Evolutionary conservation across 1,140 invertebrate genomes (phyloP).

Genomic region (Eriocheir sinensis): DNA sequence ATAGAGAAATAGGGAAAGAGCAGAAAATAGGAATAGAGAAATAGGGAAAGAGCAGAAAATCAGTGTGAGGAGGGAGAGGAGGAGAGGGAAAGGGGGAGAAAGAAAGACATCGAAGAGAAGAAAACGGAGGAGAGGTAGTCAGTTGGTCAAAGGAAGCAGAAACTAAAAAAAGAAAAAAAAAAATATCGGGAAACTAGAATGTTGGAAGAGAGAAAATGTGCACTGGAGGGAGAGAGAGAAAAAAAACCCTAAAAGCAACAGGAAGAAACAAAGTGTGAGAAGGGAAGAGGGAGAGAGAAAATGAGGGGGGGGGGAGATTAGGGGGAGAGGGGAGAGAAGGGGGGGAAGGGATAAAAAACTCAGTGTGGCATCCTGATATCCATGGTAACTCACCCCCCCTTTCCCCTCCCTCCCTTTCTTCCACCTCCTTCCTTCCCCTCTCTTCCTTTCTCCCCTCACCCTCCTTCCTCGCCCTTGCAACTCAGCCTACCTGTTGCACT

Average conservation of each 20-base stretch:
- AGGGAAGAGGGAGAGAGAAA: too few relatives aligned
- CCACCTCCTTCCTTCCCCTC: too few relatives aligned
- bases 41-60: neutral
- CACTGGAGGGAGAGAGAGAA: neutral
- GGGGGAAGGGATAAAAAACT: too few relatives aligned
- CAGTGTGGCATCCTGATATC: too few relatives aligned
- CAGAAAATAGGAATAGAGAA: neutral
- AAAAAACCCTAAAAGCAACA: neutral
- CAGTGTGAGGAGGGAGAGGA: neutral
- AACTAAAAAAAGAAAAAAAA: neutral
- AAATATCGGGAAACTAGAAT: neutral
- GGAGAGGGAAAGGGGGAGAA: neutral
- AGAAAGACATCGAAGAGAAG: neutral
- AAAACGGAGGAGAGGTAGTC: neutral
- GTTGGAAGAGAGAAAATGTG: neutral
- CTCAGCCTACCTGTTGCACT: too few relatives aligned
- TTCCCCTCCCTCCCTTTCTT: too few relatives aligned
- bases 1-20: neutral
- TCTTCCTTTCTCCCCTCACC: too few relatives aligned
- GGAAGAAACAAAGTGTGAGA: neutral
- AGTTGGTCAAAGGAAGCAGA: neutral
- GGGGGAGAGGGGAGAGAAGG: too few relatives aligned
- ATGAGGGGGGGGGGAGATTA: too few relatives aligned
- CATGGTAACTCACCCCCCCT: too few relatives aligned
- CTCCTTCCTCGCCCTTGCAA: too few relatives aligned